phyloP scores from a whole-genome alignment of 2,113 vertebrate species.

The Phyllopteryx taeniolatus region DNA sequence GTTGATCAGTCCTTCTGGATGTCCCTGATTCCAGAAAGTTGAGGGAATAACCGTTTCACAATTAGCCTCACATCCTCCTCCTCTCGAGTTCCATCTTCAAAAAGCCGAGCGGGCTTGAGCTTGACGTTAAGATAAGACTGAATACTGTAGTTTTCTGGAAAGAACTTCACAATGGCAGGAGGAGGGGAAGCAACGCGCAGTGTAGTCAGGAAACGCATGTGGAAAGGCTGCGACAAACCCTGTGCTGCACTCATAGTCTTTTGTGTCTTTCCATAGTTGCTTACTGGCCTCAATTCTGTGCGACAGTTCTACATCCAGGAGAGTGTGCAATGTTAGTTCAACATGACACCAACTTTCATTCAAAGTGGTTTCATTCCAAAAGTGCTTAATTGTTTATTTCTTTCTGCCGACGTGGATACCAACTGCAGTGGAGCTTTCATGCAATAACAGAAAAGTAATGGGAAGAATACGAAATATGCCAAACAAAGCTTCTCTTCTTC shows the following conservation, averaged over 20 bases:
- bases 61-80: slow-evolving; percentile 22
- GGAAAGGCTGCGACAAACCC: slow-evolving; percentile 24
- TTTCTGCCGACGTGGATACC: neutral
- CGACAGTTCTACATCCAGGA: neutral
- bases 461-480: neutral
- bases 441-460: neutral
- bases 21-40: slow-evolving; percentile 51
- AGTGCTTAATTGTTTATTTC: slow-evolving; percentile 13
- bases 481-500: neutral
- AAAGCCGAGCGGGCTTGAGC: slow-evolving; percentile 8
- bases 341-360: neutral
- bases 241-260: neutral
- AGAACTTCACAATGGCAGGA: slow-evolving; percentile 34
- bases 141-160: slow-evolving; percentile 14
- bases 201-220: slow-evolving; percentile 58
- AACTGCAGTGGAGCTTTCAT: neutral
- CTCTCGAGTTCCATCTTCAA: slow-evolving; percentile 36
- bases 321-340: neutral
- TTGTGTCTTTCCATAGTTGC: neutral
- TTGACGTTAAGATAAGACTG: neutral
- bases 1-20: slow-evolving; percentile 9
- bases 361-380: slow-evolving; percentile 23
- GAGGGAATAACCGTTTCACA: slow-evolving; percentile 4
- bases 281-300: neutral
- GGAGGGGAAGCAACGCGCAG: slow-evolving; percentile 32